These are phyloP conservation scores for Drosophila prostipennis DNA, from an alignment of 2,888 invertebrate species.

Conservation along the genomic window DNA sequence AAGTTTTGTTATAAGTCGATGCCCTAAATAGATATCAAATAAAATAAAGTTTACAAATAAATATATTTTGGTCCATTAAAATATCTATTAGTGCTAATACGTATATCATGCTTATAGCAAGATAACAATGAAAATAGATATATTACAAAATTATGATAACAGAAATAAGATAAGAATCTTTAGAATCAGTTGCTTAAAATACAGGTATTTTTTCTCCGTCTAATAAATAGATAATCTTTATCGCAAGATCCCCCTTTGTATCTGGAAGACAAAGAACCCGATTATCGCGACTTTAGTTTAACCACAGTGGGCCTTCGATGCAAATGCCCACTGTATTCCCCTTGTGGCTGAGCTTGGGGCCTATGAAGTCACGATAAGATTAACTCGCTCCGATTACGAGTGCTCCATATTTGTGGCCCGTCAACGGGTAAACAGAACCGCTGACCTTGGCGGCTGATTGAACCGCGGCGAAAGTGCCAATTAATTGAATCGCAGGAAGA, in stretches of 20 bases:
- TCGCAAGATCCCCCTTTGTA: not conserved
- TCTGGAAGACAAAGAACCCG: conserved; percentile 1
- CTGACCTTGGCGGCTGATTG: conserved; percentile 38
- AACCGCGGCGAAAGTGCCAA: conserved; percentile 26
- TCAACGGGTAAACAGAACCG: conserved; percentile 19
- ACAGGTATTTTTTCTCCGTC: no score
- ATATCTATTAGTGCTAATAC: no score
- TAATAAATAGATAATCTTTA: not conserved
- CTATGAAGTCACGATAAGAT: conserved; percentile 55
- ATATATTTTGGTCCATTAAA: no score
- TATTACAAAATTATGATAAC: not conserved
- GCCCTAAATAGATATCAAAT: no score
- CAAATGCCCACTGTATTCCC: conserved; percentile 3
- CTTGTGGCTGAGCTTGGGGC: conserved; percentile 28
- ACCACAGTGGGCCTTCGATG: not conserved
- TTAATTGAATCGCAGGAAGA: not conserved
- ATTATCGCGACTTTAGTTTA: not conserved
- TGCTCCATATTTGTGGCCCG: conserved; percentile 12
- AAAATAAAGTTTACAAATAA: no score
- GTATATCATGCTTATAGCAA: no score
- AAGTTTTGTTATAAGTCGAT: no score
- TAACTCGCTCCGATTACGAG: conserved; percentile 49
- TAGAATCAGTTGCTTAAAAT: no score
- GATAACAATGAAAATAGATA: not conserved
- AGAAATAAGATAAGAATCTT: no score